Base-by-base conservation (phyloP, 2,888 invertebrate genomes). In the Dascillus cervinus region DNA sequence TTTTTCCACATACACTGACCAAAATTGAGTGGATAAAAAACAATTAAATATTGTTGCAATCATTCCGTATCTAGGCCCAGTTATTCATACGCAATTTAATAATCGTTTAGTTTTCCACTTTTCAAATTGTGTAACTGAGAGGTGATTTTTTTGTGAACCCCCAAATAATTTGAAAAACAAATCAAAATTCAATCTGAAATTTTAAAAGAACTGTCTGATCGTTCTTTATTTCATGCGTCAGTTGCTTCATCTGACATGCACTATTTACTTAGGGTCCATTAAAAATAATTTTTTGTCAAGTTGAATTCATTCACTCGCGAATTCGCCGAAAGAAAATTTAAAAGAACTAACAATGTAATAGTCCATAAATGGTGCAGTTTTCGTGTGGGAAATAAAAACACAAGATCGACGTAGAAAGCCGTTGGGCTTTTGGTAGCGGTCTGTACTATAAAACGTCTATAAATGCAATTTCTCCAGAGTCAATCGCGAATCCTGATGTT, bases 391-490 rank as follows among this genome's bases (percentile, higher is more conserved):
- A 4, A 17, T 17, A 17, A 17, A 17, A 17, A 8, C 17, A n/a
- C n/a, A n/a, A 17, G 17, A 17, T 17, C 8, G 17, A 8, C 17
- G 8, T 17, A 17, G 17, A 4, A 17, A 4, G 4, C 8, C 5
- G 17, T 8, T 6, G 19, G 30, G 30, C 10, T 22, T 29, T 15
- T 20, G 11, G 30, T 17, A 25, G 29, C 34, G 32, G 34, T 34
- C 31, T 29, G 12, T n/a, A 27, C 41, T 34, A 37, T 43, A 41
- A 41, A 41, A 41, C 35, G 41, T 33, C 44, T 41, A 44, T 44
- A 44, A 41, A 41, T 44, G 44, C 44, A 41, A 44, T 44, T 44
- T 44, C 41, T 32, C 30, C 28, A 26, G 33, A 41, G 41, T 44
- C 44, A 41, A 41, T 41, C 41, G 41, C 37, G 39, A 41, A 35